Evolutionary conservation across 2,113 vertebrate genomes (phyloP).

Genomic region (Erinaceus europaeus): DNA sequence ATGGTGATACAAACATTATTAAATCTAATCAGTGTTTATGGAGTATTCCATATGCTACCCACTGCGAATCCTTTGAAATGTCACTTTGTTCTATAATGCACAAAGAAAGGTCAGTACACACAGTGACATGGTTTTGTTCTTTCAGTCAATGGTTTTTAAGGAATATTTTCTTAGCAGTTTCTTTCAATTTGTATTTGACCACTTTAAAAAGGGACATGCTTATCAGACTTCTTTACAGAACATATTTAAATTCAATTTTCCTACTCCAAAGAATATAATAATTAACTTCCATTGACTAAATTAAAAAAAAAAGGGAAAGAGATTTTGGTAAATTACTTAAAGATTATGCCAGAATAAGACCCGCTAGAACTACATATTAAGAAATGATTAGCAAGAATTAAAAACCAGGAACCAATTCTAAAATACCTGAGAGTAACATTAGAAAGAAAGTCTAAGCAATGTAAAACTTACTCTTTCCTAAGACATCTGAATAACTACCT

Average conservation of each 20-base stretch:
- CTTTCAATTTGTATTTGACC: constrained; percentile 40
- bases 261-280: neutral
- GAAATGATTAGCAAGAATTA: constrained; percentile 32
- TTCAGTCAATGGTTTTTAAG: constrained; percentile 35
- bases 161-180: constrained; percentile 35
- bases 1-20: constrained; percentile 72
- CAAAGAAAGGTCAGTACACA: constrained; percentile 37
- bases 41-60: constrained; percentile 45
- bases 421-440: neutral
- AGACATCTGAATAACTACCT: neutral
- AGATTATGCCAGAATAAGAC: neutral
- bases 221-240: constrained; percentile 25
- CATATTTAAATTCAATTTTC: constrained; percentile 46
- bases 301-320: neutral
- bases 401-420: neutral
- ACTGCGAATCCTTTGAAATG: constrained; percentile 52
- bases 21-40: constrained; percentile 56
- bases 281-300: constrained; percentile 32
- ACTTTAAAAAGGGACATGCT: constrained; percentile 6
- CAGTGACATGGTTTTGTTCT: constrained; percentile 48
- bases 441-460: neutral
- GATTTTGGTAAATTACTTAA: too few relatives aligned
- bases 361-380: neutral
- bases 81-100: constrained; percentile 45
- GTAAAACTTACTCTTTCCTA: neutral